Base-by-base conservation (phyloP, 2,888 invertebrate genomes). In the Teleiodes luculella region DNA sequence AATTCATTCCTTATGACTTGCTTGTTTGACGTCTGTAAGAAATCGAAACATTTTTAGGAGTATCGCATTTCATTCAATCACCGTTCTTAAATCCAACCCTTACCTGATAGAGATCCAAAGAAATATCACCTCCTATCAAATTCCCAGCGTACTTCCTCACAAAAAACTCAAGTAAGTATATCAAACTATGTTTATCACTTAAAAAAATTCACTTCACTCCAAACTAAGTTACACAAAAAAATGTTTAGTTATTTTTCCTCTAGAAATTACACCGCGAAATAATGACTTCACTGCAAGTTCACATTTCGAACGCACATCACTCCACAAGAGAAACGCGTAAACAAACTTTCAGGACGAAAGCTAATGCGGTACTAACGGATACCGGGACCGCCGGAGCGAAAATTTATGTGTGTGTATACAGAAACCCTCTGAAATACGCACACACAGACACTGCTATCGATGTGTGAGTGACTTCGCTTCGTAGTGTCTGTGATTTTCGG, bases 381-480 rank as follows among this genome's bases (percentile, higher is more conserved):
- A 70, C 70, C 73, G 74, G 72, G 72, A 65, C 65, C 72, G 82
- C 83, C 71, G 84, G 85, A 83, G 77, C 70, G 71, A 55, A 56
- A 11, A 10, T 64, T 52, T 57, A 14, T 36, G 45, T 65, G 86
- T 86, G 75, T 83, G 85, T 54, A 80, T 76, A 59, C n/a, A 56
- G 56, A 53, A 60, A 52, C 64, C 70, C 58, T 63, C 59, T 76
- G 57, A 57, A 58, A 66, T 63, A 59, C 63, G 59, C 41, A 31
- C 60, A 61, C 74, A 60, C 58, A 55, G 28, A 51, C 61, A 61
- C 58, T 13, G 48, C 53, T 52, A 33, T 51, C 6, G 1, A 33
- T 58, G 80, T 84, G 79, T 78, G 80, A 41, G 78, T 75, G 69
- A 69, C 70, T 72, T 70, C 66, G 70, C 71, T 66, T 61, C 67